Base-by-base conservation (phyloP, 2,888 invertebrate genomes). In the Aphidius colemani region DNA sequence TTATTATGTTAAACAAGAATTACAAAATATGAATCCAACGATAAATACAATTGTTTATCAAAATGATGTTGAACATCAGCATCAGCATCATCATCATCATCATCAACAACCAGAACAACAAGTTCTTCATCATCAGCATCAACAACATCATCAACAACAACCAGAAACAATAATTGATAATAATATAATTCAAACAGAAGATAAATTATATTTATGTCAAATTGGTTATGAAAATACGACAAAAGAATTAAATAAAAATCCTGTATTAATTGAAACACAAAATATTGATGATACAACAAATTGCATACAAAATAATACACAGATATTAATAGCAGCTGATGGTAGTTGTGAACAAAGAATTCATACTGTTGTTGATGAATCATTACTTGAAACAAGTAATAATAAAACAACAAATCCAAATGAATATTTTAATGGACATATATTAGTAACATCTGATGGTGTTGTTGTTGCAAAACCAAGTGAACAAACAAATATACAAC, bases 1-100 rank as follows among this genome's bases (percentile, higher is more conserved):
- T 7, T 82, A 80, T 64, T 80, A 77, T 69, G 73, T 76, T 3
- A 82, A 81, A 69, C 70, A 79, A 65, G 80, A 79, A 66, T 67
- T 76, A 65, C 74, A 74, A 45, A 60, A 70, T 58, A 67, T 72
- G 6, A 75, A 67, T 43, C 70, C 69, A 8, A 66, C 68, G 40
- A 64, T 65, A 11, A 74, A 69, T 41, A 53, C 71, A 41, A 72
- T 69, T n/a, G 30, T 30, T 30, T 30, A 30, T 30, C 30, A 30
- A 30, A 30, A 30, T 30, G 75, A 76, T n/a, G 67, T 74, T 1
- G 80, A 75, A 63, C 55, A 71, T 46, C 67, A 72, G 51, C 70
- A 70, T 45, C 64, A 70, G 7, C 45, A 30, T 30, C 30, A 30
- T 30, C 4, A 30, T 0, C 30, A 30, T 5, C 30, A 30, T 5